Conservation (phyloP, 2,797 vertebrate genomes). For the Nothura maculosa region DNA sequence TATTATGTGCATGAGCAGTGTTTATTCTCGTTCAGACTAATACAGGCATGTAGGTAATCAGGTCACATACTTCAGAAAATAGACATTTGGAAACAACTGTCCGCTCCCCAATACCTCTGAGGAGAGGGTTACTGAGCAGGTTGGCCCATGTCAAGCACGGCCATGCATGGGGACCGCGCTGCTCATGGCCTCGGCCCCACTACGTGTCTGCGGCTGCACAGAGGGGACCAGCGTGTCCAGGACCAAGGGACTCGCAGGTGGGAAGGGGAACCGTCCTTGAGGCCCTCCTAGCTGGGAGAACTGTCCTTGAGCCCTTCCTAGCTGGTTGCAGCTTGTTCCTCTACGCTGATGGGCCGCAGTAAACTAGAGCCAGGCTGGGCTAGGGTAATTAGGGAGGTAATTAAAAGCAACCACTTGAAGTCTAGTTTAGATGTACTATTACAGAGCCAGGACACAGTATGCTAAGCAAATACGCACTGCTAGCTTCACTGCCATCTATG, state of each 20-base stretch:
- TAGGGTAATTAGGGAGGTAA: not conserved
- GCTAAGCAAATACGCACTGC: not conserved
- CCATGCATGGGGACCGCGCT: not conserved
- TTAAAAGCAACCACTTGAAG: not conserved
- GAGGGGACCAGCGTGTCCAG: not conserved
- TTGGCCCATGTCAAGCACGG: not conserved
- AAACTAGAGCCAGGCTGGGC: not conserved
- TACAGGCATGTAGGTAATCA: constrained; percentile 47
- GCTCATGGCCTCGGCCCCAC: not conserved
- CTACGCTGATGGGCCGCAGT: not conserved
- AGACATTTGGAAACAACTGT: not conserved
- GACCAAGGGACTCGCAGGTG: not conserved
- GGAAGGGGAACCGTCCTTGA: not conserved
- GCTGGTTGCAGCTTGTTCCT: rapidly evolving
- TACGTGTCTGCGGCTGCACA: not conserved
- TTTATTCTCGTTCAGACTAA: constrained; percentile 56
- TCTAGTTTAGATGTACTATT: not conserved
- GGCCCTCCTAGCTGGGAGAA: not conserved
- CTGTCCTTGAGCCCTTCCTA: not conserved
- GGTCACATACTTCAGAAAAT: constrained; percentile 46
- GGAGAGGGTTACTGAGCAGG: not conserved
- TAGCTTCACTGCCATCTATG: not conserved
- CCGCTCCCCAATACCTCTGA: not conserved
- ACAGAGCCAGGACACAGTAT: not conserved
- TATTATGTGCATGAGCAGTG: constrained; percentile 46